Base-by-base conservation (phyloP, 2,888 invertebrate genomes). In the Atrina japonica region DNA sequence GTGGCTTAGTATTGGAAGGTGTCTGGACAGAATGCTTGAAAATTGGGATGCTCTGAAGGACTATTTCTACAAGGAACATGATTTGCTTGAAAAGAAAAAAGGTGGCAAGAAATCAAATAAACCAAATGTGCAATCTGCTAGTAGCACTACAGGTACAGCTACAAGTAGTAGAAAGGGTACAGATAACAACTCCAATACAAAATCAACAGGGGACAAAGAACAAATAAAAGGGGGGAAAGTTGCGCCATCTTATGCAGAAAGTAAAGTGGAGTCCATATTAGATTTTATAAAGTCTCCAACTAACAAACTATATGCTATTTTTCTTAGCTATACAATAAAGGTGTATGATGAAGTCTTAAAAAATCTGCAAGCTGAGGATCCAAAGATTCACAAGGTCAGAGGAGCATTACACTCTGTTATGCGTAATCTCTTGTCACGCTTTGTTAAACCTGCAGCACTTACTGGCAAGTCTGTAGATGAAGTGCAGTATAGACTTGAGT, bases 11-110 rank as follows among this genome's bases (percentile, higher is more conserved):
- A 72, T 7, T 21, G 5, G 41, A 30, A 60, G 52, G 23, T 67
- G 67, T 59, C 23, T 74, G 16, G 50, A 49, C 5, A 41, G 71
- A 3, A 21, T 71, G 9, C 29, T 76, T 21, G 45, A 70, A 21
- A 73, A 76, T 35, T 76, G 65, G 74, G 67, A 70, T 58, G 50
- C 74, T 35, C 56, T 65, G 18, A 68, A 70, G 40, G 68, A 58
- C 3, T 75, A 63, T 47, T 71, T 72, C 16, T 55, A 59, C 35
- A 21, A 43, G 14, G 47, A 74, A 40, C 61, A 64, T 49, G 55
- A 72, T 14, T 41, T 29, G 18, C 14, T 47, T 1, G 49, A 30
- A 29, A 35, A 7, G 0, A 30, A 16, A 11, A 58, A 66, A 59
- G 58, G 30, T 27, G 30, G 11, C 5, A 41, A 1, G 6, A 66